Percentiles rank a stretch among this genome's conserved stretches.
Evolutionary conservation across 2,888 invertebrate genomes (phyloP).

Genomic region (Dromius quadrimaculatus): DNA sequence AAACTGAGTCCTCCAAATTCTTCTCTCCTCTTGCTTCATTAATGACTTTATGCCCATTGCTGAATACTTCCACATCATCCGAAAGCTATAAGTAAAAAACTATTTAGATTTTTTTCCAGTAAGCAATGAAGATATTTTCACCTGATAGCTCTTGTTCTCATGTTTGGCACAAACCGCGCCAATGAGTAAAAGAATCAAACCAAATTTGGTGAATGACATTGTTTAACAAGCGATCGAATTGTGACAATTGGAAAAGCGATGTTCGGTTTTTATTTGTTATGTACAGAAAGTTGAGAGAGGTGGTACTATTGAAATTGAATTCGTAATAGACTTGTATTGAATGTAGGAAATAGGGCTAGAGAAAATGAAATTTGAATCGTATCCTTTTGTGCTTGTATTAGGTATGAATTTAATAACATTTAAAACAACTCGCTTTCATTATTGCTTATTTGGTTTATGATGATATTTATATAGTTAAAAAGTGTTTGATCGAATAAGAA

Average conservation of each 20-base stretch:
- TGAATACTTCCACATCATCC: conserved; percentile 77
- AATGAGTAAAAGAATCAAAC: background rate
- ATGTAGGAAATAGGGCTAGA: conserved; percentile 15
- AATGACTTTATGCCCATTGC: conserved; percentile 70
- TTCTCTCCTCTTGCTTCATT: background rate
- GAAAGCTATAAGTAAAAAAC: conserved; percentile 72
- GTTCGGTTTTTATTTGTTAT: background rate
- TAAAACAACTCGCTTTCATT: background rate
- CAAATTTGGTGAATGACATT: background rate
- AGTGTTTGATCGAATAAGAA: too few relatives aligned
- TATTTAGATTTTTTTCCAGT: too few relatives aligned
- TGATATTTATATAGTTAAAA: background rate
- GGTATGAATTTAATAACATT: background rate
- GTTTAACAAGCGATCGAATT: background rate
- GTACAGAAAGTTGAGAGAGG: conserved; percentile 14
- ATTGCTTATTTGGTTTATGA: background rate
- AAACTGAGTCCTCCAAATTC: conserved; percentile 76
- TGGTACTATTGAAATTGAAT: conserved; percentile 20
- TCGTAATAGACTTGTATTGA: conserved; percentile 5
- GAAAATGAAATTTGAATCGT: conserved; percentile 31
- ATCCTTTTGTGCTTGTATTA: background rate
- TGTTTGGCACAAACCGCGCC: background rate
- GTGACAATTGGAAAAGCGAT: background rate
- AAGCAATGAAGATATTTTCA: background rate
- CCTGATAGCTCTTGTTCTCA: background rate